Percentiles rank a stretch among this genome's conserved stretches.
These are phyloP conservation scores for Ictalurus punctatus DNA, from an alignment of 2,113 vertebrate species.

Conservation along the genomic window DNA sequence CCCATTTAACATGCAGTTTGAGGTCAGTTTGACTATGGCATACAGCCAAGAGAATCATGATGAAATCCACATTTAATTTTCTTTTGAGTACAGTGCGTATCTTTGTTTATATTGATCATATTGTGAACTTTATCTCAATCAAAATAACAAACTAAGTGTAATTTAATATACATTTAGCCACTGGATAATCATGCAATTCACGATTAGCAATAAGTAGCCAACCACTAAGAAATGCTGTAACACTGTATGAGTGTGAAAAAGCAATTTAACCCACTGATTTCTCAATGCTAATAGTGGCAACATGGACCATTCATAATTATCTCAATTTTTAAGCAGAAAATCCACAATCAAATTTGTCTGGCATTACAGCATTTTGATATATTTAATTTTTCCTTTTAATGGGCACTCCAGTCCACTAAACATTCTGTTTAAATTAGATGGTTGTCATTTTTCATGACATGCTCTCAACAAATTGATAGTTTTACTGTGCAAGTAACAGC, in stretches of 20 bases:
- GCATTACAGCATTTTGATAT: not conserved
- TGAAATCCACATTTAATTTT: not conserved
- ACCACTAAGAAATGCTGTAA: not conserved
- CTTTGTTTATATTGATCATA: not conserved
- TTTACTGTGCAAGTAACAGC: not conserved
- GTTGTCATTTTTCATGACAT: slow-evolving; percentile 4
- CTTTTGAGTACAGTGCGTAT: not conserved
- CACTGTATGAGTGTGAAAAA: not conserved
- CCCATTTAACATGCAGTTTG: not conserved
- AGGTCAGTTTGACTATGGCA: not conserved
- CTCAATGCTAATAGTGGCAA: not conserved
- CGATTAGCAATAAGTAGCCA: not conserved
- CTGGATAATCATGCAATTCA: not conserved
- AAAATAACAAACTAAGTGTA: not conserved
- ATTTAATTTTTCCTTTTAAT: not conserved
- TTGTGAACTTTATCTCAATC: not conserved
- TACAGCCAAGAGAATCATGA: not conserved
- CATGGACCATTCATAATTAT: not conserved
- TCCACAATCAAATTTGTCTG: not conserved
- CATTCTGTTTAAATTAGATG: not conserved
- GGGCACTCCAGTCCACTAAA: not conserved
- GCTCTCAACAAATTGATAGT: not conserved
- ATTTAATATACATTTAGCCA: not conserved
- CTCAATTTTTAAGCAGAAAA: not conserved
- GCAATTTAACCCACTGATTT: not conserved